Base-by-base conservation (phyloP, 2,888 invertebrate species). In the Prosopocoilus inquinatus region DNA sequence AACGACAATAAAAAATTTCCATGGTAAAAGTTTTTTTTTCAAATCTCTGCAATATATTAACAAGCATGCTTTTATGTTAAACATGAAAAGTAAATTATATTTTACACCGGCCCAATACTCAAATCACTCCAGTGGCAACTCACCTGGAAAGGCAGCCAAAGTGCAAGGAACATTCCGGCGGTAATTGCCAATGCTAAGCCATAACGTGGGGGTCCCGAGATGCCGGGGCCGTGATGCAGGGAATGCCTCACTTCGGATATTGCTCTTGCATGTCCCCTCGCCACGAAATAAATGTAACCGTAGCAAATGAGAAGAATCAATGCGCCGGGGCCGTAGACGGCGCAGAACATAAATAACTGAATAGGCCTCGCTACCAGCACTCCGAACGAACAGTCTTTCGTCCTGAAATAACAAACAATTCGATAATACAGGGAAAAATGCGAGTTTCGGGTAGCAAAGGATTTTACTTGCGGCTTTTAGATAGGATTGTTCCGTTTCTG, bases 101-200 rank as follows among this genome's bases (percentile, higher is more conserved):
- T 28, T 28, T 28, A 28, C 7, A 28, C 20, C 1, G 5, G 4
- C 7, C 12, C 4, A 9, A 12, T 36, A 12, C 7, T 36, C 9
- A 36, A 36, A 12, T 11, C 12, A 36, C 20, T 43, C 43, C 15
- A 13, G 13, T n/a, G 13, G 16, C 35, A 20, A 56, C 70, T 73
- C 58, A 83, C 81, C 77, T 84, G 83, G 69, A 84, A 84, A 2
- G 86, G 86, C 61, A 83, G 71, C 85, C 85, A 86, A 16, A 84
- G 74, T 9, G 79, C 71, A 51, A 85, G 75, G 67, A 86, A 85
- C 55, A 82, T 79, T 39, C 84, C 84, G 9, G 85, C 80, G n/a
- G 85, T 84, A 56, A 84, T 78, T 3, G 84, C 84, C 55, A 86
- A 72, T 0, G 85, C 85, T 60, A 83, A 78, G 12, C 85, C 84